Evolutionary conservation across 2,113 vertebrate genomes (phyloP).

Genomic region (Illadopsis cleaveri): DNA sequence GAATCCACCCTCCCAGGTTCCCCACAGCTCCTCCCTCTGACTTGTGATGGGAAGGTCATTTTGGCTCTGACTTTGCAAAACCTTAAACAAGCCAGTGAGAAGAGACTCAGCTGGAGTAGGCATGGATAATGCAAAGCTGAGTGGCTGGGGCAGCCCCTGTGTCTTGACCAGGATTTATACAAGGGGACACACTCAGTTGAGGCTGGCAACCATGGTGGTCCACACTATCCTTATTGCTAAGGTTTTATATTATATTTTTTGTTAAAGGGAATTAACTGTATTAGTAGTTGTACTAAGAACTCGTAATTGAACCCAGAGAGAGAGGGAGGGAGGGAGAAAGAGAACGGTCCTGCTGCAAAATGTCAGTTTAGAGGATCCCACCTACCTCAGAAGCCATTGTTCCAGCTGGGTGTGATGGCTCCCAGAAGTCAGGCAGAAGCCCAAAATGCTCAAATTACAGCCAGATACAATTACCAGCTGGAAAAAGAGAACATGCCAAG

Average conservation of each 20-base stretch:
- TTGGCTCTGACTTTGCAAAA: neutral
- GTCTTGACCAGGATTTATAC: neutral
- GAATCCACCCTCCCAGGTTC: neutral
- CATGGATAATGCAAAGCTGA: neutral
- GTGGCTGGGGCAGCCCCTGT: neutral
- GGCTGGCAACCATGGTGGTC: neutral
- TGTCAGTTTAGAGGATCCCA: neutral
- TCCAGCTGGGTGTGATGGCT: neutral
- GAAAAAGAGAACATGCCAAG: neutral
- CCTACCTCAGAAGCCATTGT: neutral
- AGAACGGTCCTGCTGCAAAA: neutral
- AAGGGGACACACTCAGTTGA: neutral
- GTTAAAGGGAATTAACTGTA: neutral
- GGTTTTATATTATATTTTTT: neutral
- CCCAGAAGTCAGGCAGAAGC: slow-evolving; percentile 1
- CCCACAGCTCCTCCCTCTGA: accelerated
- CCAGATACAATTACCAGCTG: neutral
- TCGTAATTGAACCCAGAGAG: neutral
- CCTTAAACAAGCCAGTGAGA: accelerated
- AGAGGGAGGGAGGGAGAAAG: too few relatives aligned
- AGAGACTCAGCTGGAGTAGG: neutral
- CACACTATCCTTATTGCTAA: neutral
- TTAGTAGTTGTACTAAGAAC: neutral
- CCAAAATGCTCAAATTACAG: neutral
- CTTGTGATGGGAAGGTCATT: neutral